Percentiles rank a stretch among this genome's conserved stretches.
These are phyloP conservation scores for Dendrolimus pini DNA, from an alignment of 2,888 invertebrate genomes.

Conservation along the genomic window DNA sequence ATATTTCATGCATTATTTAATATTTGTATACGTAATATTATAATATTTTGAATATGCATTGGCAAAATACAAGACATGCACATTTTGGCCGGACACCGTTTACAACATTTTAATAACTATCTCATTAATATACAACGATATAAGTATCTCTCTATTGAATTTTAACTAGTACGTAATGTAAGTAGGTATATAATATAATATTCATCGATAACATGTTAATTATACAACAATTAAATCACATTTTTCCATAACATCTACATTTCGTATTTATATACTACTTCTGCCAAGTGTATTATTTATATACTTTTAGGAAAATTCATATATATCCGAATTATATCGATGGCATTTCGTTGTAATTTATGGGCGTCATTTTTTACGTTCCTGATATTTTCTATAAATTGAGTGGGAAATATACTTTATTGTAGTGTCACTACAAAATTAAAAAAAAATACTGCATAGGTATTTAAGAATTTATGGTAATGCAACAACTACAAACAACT, in stretches of 20 bases:
- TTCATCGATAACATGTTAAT: constrained; percentile 59
- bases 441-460: too few species aligned
- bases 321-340: not conserved
- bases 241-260: constrained; percentile 57
- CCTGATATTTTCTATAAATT: too few species aligned
- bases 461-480: too few species aligned
- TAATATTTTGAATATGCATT: constrained; percentile 45
- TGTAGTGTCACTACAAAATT: too few species aligned
- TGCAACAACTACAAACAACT: too few species aligned
- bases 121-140: constrained; percentile 65
- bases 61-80: constrained; percentile 59
- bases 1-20: constrained; percentile 38
- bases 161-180: constrained; percentile 63
- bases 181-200: constrained; percentile 49
- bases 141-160: constrained; percentile 65
- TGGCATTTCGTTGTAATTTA: not conserved
- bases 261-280: constrained; percentile 19
- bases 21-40: constrained; percentile 35
- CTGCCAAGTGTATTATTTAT: not conserved
- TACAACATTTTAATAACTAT: constrained; percentile 12
- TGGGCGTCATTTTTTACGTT: too few species aligned
- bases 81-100: constrained; percentile 65
- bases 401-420: too few species aligned
- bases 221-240: constrained; percentile 75
- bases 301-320: not conserved